phyloP scores from a whole-genome alignment of 1,140 invertebrate genomes.

The Matsumurasca onukii region DNA sequence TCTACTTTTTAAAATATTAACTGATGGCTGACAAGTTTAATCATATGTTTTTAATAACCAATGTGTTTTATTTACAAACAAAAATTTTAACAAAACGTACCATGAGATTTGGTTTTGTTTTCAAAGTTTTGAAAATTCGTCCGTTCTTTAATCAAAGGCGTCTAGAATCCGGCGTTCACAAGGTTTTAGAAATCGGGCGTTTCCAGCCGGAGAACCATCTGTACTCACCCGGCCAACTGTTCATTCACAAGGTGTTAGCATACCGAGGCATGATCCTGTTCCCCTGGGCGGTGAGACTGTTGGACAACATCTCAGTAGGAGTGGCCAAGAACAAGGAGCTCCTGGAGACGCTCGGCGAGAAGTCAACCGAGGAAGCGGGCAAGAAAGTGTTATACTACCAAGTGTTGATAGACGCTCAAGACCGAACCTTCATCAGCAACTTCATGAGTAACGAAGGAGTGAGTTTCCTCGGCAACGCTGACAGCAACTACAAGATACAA shows the following conservation, averaged over 20 bases:
- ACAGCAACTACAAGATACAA: not conserved
- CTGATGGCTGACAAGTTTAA: too few species aligned
- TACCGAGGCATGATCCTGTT: not conserved
- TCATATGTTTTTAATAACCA: too few species aligned
- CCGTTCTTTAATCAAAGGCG: too few species aligned
- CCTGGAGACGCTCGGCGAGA: not conserved
- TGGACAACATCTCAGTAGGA: not conserved
- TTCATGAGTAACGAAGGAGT: not conserved
- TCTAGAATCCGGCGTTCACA: too few species aligned
- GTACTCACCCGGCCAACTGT: not conserved
- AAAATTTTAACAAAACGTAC: too few species aligned
- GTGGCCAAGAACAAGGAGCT: not conserved
- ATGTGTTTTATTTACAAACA: too few species aligned
- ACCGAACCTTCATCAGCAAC: not conserved
- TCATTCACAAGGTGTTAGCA: not conserved
- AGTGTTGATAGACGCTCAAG: not conserved
- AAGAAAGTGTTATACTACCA: not conserved
- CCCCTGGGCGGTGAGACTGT: not conserved
- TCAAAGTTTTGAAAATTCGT: too few species aligned
- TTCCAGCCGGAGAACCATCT: too few species aligned
- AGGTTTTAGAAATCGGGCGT: too few species aligned
- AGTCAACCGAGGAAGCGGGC: not conserved
- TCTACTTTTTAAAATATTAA: too few species aligned
- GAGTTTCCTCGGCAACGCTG: not conserved
- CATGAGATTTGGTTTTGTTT: too few species aligned